Base-by-base conservation (phyloP, 1,140 invertebrate species). In the Homalodisca vitripennis region DNA sequence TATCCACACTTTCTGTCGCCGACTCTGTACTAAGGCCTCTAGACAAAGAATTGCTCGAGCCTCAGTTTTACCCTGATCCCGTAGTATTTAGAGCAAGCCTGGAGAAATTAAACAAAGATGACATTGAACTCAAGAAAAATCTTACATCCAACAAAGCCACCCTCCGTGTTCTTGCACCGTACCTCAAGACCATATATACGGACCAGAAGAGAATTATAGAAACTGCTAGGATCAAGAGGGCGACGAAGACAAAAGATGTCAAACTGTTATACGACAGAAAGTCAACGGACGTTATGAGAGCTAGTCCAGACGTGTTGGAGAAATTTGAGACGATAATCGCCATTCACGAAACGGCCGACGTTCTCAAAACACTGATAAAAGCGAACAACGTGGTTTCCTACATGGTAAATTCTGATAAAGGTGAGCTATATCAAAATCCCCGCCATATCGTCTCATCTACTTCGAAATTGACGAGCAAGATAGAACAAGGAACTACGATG, bases 271-370 rank as follows among this genome's bases (percentile, higher is more conserved):
- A 41, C 34, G 6, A 41, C 6, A 41, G 17, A 17, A 41, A 17
- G 6, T 10, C 6, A 41, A 6, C 34, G 6, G 17, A 41, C 6
- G 34, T 10, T 6, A 17, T 10, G 6, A 41, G 6, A 10, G 34
- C 34, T 10, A 41, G 34, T 41, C 34, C 34, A 6, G 34, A 60
- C 3, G 13, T 60, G 24, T 3, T n/a, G 29, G 55, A 60, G 26
- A 13, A 60, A 30, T 27, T 22, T n/a, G 55, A 60, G 24, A 27
- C 29, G 55, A 60, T 30, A 6, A 24, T 60, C 6, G 26, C 55
- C 13, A 60, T 60, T 30, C 55, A 60, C 26, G 55, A 60, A 60
- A 60, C 55, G 12, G 55, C 55, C 12, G 55, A 60, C 26, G 55
- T 60, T 3, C 24, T 60, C 6, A 60, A 60, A n/a, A 27, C 2